Percentiles rank a stretch among this genome's conserved stretches.
Conservation (phyloP, 2,888 invertebrate genomes). For the Cynaeus angustus region DNA sequence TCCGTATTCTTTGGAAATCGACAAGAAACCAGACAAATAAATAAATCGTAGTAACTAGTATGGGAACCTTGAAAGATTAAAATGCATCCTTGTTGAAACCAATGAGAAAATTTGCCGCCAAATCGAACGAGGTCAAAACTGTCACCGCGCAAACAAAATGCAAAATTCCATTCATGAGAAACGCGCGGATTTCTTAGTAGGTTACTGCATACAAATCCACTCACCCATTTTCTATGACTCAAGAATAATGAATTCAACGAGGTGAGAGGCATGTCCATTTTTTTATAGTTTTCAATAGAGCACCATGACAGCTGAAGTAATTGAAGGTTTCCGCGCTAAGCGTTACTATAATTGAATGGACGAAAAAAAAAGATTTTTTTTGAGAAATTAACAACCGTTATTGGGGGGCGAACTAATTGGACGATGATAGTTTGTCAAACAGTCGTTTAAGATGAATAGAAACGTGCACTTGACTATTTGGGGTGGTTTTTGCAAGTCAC, state of each 20-base stretch:
- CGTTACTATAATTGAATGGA: conserved; percentile 19
- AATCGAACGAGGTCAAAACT: conserved; percentile 46
- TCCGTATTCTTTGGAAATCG: too few species aligned
- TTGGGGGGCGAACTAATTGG: conserved; percentile 1
- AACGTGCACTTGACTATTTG: conserved; percentile 26
- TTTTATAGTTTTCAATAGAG: conserved; percentile 29
- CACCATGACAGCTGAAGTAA: conserved; percentile 30
- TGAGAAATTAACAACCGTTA: conserved; percentile 9
- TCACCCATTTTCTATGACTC: conserved; percentile 31
- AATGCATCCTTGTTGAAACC: conserved; percentile 21
- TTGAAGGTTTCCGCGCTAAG: conserved; percentile 31
- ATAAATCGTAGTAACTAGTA: conserved; percentile 4
- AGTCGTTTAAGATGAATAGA: conserved; percentile 23
- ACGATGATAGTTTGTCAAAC: conserved; percentile 26
- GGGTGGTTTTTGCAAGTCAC: conserved; percentile 39
- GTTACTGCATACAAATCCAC: conserved; percentile 32
- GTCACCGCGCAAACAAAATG: conserved; percentile 43
- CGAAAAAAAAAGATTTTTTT: not conserved
- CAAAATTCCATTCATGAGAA: conserved; percentile 49
- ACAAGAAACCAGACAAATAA: not conserved
- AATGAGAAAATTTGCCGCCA: conserved; percentile 41
- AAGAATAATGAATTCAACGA: conserved; percentile 38
- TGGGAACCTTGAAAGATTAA: conserved; percentile 17
- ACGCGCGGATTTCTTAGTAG: conserved; percentile 40
- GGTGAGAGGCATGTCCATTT: conserved; percentile 44